phyloP scores from a whole-genome alignment of 1,140 invertebrate species.

The Sitodiplosis mosellana region DNA sequence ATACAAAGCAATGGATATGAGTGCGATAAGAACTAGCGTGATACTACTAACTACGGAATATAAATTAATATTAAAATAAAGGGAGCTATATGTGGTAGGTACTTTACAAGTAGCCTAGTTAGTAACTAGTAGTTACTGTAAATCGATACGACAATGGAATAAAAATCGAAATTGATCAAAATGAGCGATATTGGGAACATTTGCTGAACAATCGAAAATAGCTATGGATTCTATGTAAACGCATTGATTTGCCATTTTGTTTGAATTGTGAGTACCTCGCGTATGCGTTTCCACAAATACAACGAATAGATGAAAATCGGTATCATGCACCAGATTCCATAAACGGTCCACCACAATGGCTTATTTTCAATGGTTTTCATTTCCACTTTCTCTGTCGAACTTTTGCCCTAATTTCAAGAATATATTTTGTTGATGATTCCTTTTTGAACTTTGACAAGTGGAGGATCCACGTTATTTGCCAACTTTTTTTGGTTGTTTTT shows the following conservation, averaged over 20 bases:
- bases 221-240: too few species aligned
- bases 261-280: conserved; percentile 34
- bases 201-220: too few species aligned
- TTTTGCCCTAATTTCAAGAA: conserved; percentile 26
- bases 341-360: conserved; percentile 57
- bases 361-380: conserved; percentile 55
- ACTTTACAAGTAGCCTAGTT: conserved; percentile 8
- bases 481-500: neutral
- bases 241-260: neutral
- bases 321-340: conserved; percentile 54
- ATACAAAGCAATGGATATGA: conserved; percentile 11
- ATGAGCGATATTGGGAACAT: too few species aligned
- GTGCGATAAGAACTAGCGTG: conserved; percentile 1
- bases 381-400: conserved; percentile 48
- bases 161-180: too few species aligned
- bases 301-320: conserved; percentile 49
- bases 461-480: neutral
- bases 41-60: conserved; percentile 3
- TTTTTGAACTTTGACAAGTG: conserved; percentile 1
- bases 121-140: neutral
- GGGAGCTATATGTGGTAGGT: neutral
- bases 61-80: conserved; percentile 3
- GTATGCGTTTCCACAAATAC: conserved; percentile 41
- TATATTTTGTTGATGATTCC: conserved; percentile 1
- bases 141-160: neutral